These are phyloP conservation scores for Vipera ursinii DNA, from an alignment of 2,797 vertebrate species.

Conservation along the genomic window DNA sequence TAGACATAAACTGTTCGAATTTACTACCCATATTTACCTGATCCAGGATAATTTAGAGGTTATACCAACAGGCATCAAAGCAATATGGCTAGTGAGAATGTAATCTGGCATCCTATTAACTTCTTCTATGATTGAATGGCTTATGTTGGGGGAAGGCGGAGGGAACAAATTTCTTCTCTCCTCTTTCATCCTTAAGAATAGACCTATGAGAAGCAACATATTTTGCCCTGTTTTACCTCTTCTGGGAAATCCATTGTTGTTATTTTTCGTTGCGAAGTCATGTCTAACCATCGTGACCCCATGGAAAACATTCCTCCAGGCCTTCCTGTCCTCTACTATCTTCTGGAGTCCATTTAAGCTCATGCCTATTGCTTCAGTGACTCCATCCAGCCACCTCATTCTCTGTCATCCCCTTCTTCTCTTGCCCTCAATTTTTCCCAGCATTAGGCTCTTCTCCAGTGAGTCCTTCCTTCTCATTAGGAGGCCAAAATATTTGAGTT, in stretches of 20 bases:
- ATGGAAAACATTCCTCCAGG: no score
- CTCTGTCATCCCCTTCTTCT: no score
- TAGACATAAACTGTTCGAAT: constrained; percentile 25
- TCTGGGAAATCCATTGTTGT: neutral
- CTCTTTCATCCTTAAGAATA: neutral
- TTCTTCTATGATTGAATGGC: neutral
- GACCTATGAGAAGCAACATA: neutral
- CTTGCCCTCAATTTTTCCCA: no score
- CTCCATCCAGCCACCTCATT: no score
- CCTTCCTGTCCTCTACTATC: no score
- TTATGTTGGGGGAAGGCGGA: neutral
- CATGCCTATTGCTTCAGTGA: no score
- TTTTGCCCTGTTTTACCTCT: neutral
- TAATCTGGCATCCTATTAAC: neutral
- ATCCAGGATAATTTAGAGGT: constrained; percentile 11
- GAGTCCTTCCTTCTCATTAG: no score
- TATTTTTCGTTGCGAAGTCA: no score
- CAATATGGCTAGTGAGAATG: neutral
- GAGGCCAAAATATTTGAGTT: no score
- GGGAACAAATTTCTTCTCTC: neutral
- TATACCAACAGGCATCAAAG: neutral
- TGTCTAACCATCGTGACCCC: no score
- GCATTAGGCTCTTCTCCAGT: no score
- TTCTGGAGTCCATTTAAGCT: no score
- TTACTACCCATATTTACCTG: constrained; percentile 31